phyloP scores from a whole-genome alignment of 2,113 vertebrate species.

The Pterocles gutturalis region DNA sequence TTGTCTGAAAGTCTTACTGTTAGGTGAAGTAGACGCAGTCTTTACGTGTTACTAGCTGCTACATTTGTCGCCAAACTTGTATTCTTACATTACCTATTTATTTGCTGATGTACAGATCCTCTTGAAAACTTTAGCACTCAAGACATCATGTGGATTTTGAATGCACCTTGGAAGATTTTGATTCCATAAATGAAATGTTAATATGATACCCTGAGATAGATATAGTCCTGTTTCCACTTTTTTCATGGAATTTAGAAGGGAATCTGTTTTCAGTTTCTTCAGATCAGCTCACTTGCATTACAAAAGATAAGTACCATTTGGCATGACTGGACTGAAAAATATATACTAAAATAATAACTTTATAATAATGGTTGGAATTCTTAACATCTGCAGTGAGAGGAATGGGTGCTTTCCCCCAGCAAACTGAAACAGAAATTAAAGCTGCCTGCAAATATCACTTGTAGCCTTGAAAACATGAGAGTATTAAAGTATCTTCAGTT shows the following conservation, averaged over 20 bases:
- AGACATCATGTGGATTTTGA: conserved; percentile 71
- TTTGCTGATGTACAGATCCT: conserved; percentile 74
- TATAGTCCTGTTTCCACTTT: conserved; percentile 44
- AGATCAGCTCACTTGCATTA: conserved; percentile 59
- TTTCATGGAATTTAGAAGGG: conserved; percentile 62
- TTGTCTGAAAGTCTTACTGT: neutral
- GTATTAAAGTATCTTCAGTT: neutral
- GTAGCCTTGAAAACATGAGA: conserved; percentile 5
- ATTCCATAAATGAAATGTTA: conserved; percentile 58
- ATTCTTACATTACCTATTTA: conserved; percentile 66
- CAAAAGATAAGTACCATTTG: conserved; percentile 73
- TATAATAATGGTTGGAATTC: conserved; percentile 33
- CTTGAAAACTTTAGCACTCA: conserved; percentile 70
- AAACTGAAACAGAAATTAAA: neutral
- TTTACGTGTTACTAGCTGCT: neutral
- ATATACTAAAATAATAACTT: conserved; percentile 73
- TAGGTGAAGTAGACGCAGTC: neutral
- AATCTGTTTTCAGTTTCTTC: conserved; percentile 68
- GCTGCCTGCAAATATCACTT: neutral
- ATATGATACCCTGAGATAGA: conserved; percentile 59
- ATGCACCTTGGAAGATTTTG: conserved; percentile 67
- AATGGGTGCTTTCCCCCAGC: conserved; percentile 2
- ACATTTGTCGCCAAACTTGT: neutral
- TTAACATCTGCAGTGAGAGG: conserved; percentile 31
- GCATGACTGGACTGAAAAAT: conserved; percentile 65